Percentiles rank a stretch among this genome's conserved stretches.
These are phyloP conservation scores for Rousettus leschenaultii DNA, from an alignment of 2,113 vertebrate genomes.

Conservation along the genomic window DNA sequence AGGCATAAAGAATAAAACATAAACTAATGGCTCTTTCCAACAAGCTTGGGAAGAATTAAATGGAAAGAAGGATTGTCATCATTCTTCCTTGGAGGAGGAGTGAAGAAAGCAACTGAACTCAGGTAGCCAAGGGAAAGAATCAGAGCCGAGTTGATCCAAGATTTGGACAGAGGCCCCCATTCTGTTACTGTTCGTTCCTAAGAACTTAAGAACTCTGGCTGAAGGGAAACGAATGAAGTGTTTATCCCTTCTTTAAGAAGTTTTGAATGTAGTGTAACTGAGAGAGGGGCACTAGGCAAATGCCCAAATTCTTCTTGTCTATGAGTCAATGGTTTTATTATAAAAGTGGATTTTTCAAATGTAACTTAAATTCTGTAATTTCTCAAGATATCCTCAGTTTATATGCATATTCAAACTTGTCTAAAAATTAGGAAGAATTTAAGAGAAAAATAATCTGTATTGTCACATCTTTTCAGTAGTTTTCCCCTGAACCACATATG, in stretches of 20 bases:
- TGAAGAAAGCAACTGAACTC: background rate
- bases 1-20: constrained; percentile 53
- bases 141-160: background rate
- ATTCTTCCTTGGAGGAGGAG: background rate
- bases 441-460: background rate
- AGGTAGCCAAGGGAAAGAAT: background rate
- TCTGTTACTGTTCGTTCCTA: background rate
- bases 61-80: background rate
- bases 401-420: background rate
- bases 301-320: background rate
- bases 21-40: constrained; percentile 53
- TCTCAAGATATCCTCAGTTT: background rate
- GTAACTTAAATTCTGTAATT: background rate
- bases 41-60: constrained; percentile 45
- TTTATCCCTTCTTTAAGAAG: background rate
- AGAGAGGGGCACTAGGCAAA: background rate
- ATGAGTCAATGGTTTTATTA: background rate
- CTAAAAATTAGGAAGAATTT: background rate
- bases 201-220: background rate
- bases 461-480: background rate
- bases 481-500: accelerated
- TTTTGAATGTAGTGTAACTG: background rate
- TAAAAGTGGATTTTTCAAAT: background rate
- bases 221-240: background rate
- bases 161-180: background rate